Conservation (phyloP, 2,797 vertebrate species). For the Oreonectes daqikongensis region DNA sequence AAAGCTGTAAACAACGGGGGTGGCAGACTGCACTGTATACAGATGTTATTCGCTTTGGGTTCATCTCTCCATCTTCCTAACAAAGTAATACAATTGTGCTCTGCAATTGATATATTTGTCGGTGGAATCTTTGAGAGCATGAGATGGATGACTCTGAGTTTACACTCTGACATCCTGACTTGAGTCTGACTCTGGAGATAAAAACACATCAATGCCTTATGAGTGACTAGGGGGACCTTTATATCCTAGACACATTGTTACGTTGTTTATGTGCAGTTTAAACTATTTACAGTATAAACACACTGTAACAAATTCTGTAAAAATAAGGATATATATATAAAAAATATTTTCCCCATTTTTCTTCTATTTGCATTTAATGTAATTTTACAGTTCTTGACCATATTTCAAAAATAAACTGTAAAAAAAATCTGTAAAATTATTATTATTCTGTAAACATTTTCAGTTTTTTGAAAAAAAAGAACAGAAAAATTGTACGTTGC, state of each 20-base stretch:
- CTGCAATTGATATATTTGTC: conserved; percentile 21
- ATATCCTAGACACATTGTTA: background rate
- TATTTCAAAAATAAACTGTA: too few species aligned
- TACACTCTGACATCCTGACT: background rate
- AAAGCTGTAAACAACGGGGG: conserved; percentile 27
- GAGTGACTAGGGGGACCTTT: background rate
- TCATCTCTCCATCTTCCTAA: conserved; percentile 15
- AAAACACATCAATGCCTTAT: conserved; percentile 1
- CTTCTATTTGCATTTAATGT: too few species aligned
- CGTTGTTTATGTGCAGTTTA: too few species aligned
- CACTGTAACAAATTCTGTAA: too few species aligned
- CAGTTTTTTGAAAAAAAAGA: too few species aligned
- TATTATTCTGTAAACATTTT: too few species aligned
- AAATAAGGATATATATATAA: too few species aligned
- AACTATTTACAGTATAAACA: too few species aligned
- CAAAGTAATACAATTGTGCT: conserved; percentile 21
- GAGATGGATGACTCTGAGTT: conserved; percentile 2
- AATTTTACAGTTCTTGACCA: too few species aligned
- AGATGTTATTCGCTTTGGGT: conserved; percentile 22
- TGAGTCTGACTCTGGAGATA: conserved; percentile 1
- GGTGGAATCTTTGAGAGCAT: background rate
- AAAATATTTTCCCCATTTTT: too few species aligned
- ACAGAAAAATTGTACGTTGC: too few species aligned
- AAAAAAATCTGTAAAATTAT: too few species aligned
- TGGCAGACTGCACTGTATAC: conserved; percentile 11